Evolutionary conservation across 1,140 invertebrate species (phyloP).

Genomic region (Lepeophtheirus salmonis): DNA sequence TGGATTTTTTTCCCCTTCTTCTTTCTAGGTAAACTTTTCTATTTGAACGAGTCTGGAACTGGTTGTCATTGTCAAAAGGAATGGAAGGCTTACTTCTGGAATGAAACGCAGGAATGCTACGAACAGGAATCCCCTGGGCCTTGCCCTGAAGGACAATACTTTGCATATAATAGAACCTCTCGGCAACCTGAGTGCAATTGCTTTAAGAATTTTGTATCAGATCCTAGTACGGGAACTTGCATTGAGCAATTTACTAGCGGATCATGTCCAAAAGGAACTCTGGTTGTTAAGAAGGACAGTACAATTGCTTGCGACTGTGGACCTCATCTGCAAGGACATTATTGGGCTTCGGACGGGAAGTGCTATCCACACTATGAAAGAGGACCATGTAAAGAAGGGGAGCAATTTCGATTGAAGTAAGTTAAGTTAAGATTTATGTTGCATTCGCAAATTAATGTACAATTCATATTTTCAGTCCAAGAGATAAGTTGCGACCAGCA

Average conservation of each 20-base stretch:
- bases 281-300: slow-evolving; percentile 21
- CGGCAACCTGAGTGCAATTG: slow-evolving; percentile 24
- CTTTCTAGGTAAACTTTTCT: slow-evolving; percentile 23
- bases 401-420: slow-evolving; percentile 22
- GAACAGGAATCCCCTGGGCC: slow-evolving; percentile 25
- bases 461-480: slow-evolving; percentile 6
- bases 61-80: slow-evolving; percentile 23
- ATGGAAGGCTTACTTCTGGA: slow-evolving; percentile 25
- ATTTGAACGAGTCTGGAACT: slow-evolving; percentile 23
- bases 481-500: slow-evolving; percentile 18
- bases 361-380: slow-evolving; percentile 25
- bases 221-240: slow-evolving; percentile 23
- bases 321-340: slow-evolving; percentile 21
- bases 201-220: slow-evolving; percentile 24
- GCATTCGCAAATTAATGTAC: neutral
- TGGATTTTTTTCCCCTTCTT: neutral
- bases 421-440: too few relatives aligned
- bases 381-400: slow-evolving; percentile 23
- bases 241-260: slow-evolving; percentile 23
- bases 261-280: slow-evolving; percentile 23
- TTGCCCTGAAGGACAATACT: slow-evolving; percentile 24
- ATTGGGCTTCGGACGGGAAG: slow-evolving; percentile 21
- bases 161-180: slow-evolving; percentile 24
- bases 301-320: slow-evolving; percentile 22
- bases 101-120: slow-evolving; percentile 22